Base-by-base conservation (phyloP, 2,797 vertebrate genomes). In the Poeciliopsis turneri region DNA sequence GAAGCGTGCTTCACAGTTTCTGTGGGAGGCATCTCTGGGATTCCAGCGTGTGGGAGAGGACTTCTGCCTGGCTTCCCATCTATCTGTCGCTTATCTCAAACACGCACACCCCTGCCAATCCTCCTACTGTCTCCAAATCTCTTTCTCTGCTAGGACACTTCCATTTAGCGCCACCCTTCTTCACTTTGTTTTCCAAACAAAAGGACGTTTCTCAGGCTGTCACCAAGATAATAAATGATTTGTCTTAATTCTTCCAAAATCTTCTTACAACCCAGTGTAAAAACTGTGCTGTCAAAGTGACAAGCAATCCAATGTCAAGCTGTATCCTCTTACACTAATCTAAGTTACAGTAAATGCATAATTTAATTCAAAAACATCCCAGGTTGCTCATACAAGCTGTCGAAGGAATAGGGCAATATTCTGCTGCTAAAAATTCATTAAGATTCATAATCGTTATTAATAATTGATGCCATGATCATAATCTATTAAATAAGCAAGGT, bases 71-170 rank as follows among this genome's bases (percentile, higher is more conserved):
- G 84, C 88, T 91, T 84, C 81, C 82, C 83, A 81, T 91, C 87
- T 84, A 82, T 86, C 86, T 88, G 84, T 88, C 78, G 91, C 90
- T 93, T 93, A 93, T 92, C 94, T 94, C 92, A 83, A 93, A 92
- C 92, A 89, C 70, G 73, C 93, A 92, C 90, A 81, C 92, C 82
- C 86, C 84, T 86, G 85, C 83, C 86, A 86, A 87, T 88, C 86
- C 77, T 88, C 87, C 89, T 66, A 85, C 85, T 45, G 80, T 82
- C 86, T 81, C 80, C 78, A 82, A 77, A 76, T 85, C 86, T 88
- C 82, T 90, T 85, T 77, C 68, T 72, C 78, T 75, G 73, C 81
- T 86, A 81, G 84, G 80, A 72, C 43, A 16, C 84, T 91, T 92
- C 84, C 86, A 78, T 92, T 88, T 86, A 73, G 83, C 86, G 87